phyloP scores from a whole-genome alignment of 2,797 vertebrate species.

The Pseudochirops corinnae region DNA sequence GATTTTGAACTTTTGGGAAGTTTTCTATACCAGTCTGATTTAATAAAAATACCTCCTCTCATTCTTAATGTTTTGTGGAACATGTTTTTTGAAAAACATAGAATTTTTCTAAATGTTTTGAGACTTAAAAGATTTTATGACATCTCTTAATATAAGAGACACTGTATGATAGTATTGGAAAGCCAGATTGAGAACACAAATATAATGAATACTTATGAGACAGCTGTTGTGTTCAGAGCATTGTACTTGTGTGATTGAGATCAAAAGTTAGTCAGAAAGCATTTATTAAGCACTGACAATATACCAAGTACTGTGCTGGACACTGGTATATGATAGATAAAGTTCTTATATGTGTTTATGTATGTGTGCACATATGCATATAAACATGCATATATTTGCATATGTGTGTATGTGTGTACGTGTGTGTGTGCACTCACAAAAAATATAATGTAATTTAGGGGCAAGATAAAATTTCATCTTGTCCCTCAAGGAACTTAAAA shows the following conservation, averaged over 20 bases:
- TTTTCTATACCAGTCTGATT: slow-evolving; percentile 28
- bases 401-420: background rate
- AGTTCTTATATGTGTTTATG: background rate
- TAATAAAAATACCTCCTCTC: background rate
- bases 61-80: slow-evolving; percentile 5
- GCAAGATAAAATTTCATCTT: background rate
- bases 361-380: background rate
- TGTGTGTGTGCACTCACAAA: background rate
- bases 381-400: no score
- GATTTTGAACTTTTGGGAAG: background rate
- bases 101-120: slow-evolving; percentile 38
- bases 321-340: background rate
- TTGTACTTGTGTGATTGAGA: background rate
- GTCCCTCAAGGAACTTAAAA: background rate
- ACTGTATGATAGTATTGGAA: background rate
- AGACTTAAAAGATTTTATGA: slow-evolving; percentile 20
- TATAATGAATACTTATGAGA: background rate
- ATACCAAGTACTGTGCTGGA: background rate
- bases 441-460: background rate
- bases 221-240: background rate
- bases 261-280: background rate
- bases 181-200: background rate
- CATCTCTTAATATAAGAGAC: background rate
- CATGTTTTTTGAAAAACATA: no score
- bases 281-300: background rate